Percentiles rank a stretch among this genome's conserved stretches.
phyloP scores from a whole-genome alignment of 2,113 vertebrate genomes.

The Athene cunicularia region DNA sequence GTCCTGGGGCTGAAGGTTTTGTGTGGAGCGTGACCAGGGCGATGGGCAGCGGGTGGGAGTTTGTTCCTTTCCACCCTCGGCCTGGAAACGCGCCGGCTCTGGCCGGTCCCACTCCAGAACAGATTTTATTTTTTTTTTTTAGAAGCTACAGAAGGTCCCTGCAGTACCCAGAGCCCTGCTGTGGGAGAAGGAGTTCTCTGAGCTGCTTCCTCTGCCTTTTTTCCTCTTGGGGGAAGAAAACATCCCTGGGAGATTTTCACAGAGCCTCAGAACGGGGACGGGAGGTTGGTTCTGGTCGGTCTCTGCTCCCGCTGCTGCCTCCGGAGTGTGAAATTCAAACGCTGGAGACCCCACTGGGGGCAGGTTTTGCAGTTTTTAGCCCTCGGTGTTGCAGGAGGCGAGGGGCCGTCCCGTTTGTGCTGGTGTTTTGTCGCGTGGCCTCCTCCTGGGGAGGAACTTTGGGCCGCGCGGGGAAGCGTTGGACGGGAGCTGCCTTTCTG shows the following conservation, averaged over 20 bases:
- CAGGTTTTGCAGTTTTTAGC: background rate
- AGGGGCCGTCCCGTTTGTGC: background rate
- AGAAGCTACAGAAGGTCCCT: fast-evolving
- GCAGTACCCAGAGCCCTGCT: fast-evolving
- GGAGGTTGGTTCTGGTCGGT: background rate
- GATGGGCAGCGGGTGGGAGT: no score
- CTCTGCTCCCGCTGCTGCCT: background rate
- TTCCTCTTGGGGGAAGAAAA: background rate
- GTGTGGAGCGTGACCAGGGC: background rate
- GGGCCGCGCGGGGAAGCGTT: no score
- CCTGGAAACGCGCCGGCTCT: background rate
- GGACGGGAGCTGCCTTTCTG: background rate
- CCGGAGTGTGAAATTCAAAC: background rate
- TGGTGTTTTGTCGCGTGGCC: no score
- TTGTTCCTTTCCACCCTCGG: background rate
- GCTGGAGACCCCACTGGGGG: background rate
- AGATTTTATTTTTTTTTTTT: background rate
- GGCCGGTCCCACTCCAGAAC: no score
- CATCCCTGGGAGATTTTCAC: fast-evolving
- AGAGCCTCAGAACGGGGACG: fast-evolving
- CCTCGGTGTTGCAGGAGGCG: background rate
- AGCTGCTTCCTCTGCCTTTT: background rate
- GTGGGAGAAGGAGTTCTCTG: fast-evolving
- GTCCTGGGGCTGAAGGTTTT: fast-evolving
- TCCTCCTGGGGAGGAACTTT: no score